Percentiles rank a stretch among this genome's conserved stretches.
Conservation (phyloP, 1,140 invertebrate species). For the Mya arenaria region DNA sequence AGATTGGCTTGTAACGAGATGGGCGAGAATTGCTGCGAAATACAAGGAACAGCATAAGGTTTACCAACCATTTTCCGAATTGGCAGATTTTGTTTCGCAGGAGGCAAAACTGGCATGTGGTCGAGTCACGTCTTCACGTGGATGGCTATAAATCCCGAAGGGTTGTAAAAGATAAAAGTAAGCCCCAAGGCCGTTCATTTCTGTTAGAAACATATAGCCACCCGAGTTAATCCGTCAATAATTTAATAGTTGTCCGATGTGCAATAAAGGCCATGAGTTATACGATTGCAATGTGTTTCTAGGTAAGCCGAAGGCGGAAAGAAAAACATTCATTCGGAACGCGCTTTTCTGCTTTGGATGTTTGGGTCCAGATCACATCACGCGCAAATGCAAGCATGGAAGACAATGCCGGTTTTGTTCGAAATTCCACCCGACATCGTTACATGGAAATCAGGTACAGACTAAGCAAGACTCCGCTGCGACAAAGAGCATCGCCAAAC, state of each 20-base stretch:
- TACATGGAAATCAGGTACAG: background rate
- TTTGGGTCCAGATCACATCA: background rate
- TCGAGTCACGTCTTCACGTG: background rate
- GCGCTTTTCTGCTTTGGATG: background rate
- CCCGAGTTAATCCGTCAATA: too few species aligned
- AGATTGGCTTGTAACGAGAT: conserved; percentile 32
- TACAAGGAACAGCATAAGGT: background rate
- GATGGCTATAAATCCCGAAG: background rate
- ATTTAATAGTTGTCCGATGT: background rate
- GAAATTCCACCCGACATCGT: conserved; percentile 2
- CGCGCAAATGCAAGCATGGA: conserved; percentile 2
- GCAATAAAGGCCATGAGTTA: background rate
- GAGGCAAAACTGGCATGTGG: conserved; percentile 50
- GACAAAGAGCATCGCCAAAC: background rate
- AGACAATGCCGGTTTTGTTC: conserved; percentile 1
- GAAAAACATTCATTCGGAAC: background rate
- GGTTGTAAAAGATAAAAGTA: too few species aligned
- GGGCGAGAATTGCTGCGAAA: conserved; percentile 22
- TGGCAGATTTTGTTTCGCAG: conserved; percentile 40
- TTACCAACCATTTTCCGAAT: conserved; percentile 33
- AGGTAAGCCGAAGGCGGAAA: background rate
- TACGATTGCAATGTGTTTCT: background rate
- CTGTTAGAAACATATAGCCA: too few species aligned
- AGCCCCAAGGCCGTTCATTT: background rate
- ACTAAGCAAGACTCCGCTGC: background rate